These are phyloP conservation scores for Microcebus murinus DNA, from an alignment of 2,113 vertebrate genomes.

Conservation along the genomic window DNA sequence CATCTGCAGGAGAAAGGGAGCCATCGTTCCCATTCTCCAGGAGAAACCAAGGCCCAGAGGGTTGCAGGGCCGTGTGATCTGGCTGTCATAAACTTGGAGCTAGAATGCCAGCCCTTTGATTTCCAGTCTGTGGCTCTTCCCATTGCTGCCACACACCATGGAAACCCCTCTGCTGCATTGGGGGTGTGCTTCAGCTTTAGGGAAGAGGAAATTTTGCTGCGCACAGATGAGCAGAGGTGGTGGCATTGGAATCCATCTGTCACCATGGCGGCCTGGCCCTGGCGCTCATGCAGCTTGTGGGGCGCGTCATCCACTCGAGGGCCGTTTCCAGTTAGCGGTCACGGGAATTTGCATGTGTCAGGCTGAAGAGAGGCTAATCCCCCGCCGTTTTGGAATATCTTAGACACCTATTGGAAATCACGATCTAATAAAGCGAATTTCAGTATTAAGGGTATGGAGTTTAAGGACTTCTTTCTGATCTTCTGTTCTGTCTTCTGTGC, in stretches of 20 bases:
- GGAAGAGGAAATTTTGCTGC: background rate
- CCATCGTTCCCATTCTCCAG: background rate
- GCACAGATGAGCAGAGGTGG: background rate
- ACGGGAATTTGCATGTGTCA: background rate
- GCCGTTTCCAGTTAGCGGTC: background rate
- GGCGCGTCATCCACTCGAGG: background rate
- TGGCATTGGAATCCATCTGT: rapidly evolving
- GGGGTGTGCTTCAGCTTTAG: background rate
- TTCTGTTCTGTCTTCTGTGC: background rate
- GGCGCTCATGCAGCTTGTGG: background rate
- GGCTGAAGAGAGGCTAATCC: background rate
- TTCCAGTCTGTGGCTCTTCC: background rate
- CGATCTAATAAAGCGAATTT: background rate
- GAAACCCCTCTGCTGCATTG: background rate
- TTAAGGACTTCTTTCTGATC: background rate
- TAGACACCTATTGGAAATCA: background rate
- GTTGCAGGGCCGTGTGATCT: rapidly evolving
- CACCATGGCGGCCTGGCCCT: rapidly evolving
- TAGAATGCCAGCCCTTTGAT: background rate
- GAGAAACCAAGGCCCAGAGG: background rate
- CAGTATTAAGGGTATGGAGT: background rate
- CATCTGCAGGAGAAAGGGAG: background rate
- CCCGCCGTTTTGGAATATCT: background rate
- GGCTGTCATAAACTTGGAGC: no score
- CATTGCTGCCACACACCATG: background rate